phyloP scores from a whole-genome alignment of 2,113 vertebrate genomes.

The Etia nguti region DNA sequence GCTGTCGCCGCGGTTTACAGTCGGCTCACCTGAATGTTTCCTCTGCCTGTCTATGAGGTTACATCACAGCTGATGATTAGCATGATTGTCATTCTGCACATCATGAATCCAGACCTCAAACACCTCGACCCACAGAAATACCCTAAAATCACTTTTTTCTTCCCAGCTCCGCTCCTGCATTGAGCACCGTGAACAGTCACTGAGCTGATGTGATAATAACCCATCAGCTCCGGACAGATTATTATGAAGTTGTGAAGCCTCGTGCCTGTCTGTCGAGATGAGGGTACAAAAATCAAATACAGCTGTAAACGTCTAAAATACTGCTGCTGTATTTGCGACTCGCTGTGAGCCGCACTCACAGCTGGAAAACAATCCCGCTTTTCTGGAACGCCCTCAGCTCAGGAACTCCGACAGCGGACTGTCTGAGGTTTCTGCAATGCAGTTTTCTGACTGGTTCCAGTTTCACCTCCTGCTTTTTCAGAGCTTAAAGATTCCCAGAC shows the following conservation, averaged over 20 bases:
- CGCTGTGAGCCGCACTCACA: not conserved
- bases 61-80: not conserved
- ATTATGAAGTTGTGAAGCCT: not conserved
- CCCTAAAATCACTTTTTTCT: not conserved
- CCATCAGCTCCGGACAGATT: not conserved
- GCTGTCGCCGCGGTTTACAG: not conserved
- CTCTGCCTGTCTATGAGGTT: not conserved
- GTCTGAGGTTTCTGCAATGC: not conserved
- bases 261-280: not conserved
- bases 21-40: not conserved
- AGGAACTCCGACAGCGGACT: not conserved
- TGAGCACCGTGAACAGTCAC: not conserved
- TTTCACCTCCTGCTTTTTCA: not conserved
- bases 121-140: not conserved
- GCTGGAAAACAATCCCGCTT: not conserved
- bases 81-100: not conserved
- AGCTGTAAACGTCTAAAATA: not conserved
- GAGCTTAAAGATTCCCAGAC: not conserved
- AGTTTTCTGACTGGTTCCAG: no score
- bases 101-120: not conserved
- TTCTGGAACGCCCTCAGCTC: not conserved
- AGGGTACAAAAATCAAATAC: not conserved
- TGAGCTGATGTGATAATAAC: not conserved
- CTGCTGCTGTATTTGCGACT: not conserved
- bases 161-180: not conserved